These are phyloP conservation scores for Rhynchopsitta pachyrhyncha DNA, from an alignment of 2,113 vertebrate genomes.

Conservation along the genomic window DNA sequence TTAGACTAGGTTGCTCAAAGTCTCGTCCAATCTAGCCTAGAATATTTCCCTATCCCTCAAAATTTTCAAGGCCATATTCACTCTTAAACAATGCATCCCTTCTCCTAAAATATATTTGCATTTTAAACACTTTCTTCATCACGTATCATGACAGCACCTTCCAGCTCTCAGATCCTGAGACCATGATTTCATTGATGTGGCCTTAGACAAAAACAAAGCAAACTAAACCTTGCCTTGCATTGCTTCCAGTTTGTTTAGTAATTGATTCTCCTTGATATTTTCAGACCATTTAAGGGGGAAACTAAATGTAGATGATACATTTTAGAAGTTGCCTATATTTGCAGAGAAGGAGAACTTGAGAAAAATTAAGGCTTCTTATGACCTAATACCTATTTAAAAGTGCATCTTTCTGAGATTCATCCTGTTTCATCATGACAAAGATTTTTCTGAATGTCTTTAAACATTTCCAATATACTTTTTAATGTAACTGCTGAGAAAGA, in stretches of 20 bases:
- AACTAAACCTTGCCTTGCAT: not conserved
- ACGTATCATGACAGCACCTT: rapidly evolving
- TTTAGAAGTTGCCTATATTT: not conserved
- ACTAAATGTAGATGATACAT: not conserved
- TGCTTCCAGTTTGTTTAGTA: not conserved
- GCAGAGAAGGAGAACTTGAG: not conserved
- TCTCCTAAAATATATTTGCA: not conserved
- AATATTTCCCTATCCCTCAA: not conserved
- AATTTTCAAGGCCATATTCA: not conserved
- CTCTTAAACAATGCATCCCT: not conserved
- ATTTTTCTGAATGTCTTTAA: not conserved
- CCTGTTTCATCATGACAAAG: not conserved
- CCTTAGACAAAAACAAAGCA: not conserved
- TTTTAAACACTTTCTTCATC: not conserved
- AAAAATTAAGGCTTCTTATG: not conserved
- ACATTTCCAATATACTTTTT: not conserved
- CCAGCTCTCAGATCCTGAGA: not conserved
- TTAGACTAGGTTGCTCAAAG: not conserved
- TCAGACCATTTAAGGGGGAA: not conserved
- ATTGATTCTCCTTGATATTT: not conserved
- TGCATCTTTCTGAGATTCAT: not conserved
- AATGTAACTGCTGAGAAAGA: not conserved
- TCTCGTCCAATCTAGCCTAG: not conserved
- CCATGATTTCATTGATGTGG: not conserved
- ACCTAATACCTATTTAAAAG: not conserved